Base-by-base conservation (phyloP, 1,140 invertebrate species). In the Elysia chlorotica region DNA sequence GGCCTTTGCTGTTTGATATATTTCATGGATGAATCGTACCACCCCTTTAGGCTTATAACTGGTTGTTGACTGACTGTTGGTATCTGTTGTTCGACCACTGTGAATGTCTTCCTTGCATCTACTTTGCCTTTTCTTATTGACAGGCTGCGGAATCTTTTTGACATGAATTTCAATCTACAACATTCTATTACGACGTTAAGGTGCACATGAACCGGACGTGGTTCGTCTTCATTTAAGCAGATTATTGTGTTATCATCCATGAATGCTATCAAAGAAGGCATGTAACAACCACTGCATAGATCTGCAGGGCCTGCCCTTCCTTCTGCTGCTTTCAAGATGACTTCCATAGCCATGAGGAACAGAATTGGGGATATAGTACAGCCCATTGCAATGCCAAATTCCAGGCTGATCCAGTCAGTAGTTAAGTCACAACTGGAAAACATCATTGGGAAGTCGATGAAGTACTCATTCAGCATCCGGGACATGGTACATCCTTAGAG, bases 401-500 rank as follows among this genome's bases (percentile, higher is more conserved):
- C 61, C 25, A 63, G 31, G 28, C 35, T 63, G 3, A 63, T n/a
- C 61, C 61, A 63, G 2, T 63, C 35, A 28, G 67, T 72, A 63
- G 65, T 76, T 19, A 28, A 72, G 3, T 56, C 53, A n/a, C 33
- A 23, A 0, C 36, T 48, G 4, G 61, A 61, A 66, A 70, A 74
- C 0, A 59, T 1, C 36, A 75, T 48, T 14, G 53, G 28, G 33
- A 75, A 69, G 17, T 70, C 70, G 65, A 65, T 53, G 48, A 73
- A 41, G 57, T 78, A 76, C 31, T 59, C 56, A n/a, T 72, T 1
- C 25, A 57, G 2, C 65, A 37, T 53, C n/a, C 30, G 36, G 61
- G 10, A 75, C 57, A 31, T 78, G 67, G 57, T 74, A 70, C 36
- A 36, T 53, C 17, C 59, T 62, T 21, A 77, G 37, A 21, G 70